Base-by-base conservation (phyloP, 2,797 vertebrate species). In the Nannoperca australis region DNA sequence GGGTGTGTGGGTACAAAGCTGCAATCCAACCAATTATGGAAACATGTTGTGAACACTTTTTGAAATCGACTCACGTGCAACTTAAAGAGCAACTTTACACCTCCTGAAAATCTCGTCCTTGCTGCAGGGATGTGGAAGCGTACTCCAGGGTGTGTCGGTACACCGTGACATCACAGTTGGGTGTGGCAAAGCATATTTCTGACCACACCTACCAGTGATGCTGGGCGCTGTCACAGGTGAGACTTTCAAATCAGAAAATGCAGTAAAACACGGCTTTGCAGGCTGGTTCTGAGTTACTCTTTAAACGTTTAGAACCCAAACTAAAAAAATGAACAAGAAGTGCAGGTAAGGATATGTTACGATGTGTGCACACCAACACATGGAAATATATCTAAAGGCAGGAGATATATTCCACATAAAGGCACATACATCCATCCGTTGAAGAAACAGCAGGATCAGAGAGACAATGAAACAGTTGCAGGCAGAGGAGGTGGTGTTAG, bases 401-500 rank as follows among this genome's bases (percentile, higher is more conserved):
- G 45, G 7, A 47, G 45, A 88, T 74, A 78, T 78, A 83, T 79
- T 76, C 63, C 83, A 83, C 54, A 62, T 24, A 17, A 38, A 38
- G 45, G 17, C 18, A 44, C 50, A 79, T 38, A 42, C 61, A 83
- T 58, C 59, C 55, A 79, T 86, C 58, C 74, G 83, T 67, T 86
- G 58, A 82, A 40, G 34, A 67, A 63, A 78, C 70, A n/a, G 82
- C 78, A 45, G 76, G 66, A 74, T 89, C 44, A 83, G 49, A 75
- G 54, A 81, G 64, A 51, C 14, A 63, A 78, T 82, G 47, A 71
- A 70, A 61, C 49, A 68, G 69, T 58, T 66, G 85, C 77, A 90
- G 81, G 86, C 86, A 84, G 82, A 88, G 87, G 85, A 87, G 84
- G 66, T 84, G 74, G 69, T 78, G 87, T 89, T 90, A 91, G 83